Evolutionary conservation across 2,888 invertebrate species (phyloP).

Genomic region (Tipula helvola): DNA sequence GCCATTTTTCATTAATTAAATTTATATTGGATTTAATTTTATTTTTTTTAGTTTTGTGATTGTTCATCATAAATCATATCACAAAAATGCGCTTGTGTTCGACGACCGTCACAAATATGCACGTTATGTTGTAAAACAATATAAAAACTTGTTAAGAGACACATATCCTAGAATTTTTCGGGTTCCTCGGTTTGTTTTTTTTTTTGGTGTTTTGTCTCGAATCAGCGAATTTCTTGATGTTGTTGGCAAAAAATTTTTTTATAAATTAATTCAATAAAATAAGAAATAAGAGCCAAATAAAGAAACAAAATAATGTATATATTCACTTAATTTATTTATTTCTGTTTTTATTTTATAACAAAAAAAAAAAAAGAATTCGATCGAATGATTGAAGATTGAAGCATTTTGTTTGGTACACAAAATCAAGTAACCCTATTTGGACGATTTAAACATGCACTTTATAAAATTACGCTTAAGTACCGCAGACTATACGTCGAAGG

Average conservation of each 20-base stretch:
- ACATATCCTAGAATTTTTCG: neutral
- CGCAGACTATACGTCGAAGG: neutral
- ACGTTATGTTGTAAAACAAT: neutral
- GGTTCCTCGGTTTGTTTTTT: neutral
- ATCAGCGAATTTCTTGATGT: neutral
- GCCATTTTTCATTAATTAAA: neutral
- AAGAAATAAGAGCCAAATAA: neutral
- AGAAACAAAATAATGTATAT: neutral
- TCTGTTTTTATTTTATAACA: neutral
- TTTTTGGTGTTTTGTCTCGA: neutral
- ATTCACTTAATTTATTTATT: neutral
- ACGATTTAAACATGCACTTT: neutral
- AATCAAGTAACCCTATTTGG: neutral
- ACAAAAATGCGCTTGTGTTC: neutral
- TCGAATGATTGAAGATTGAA: neutral
- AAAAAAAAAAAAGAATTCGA: neutral
- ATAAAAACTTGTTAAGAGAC: neutral
- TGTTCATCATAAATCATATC: neutral
- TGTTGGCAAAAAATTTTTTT: neutral
- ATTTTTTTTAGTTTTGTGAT: neutral
- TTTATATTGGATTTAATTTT: neutral
- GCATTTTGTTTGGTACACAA: neutral
- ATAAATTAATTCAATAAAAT: neutral
- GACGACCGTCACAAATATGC: neutral
- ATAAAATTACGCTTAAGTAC: neutral